Conservation (phyloP, 2,888 invertebrate species). For the Biston stratarius region DNA sequence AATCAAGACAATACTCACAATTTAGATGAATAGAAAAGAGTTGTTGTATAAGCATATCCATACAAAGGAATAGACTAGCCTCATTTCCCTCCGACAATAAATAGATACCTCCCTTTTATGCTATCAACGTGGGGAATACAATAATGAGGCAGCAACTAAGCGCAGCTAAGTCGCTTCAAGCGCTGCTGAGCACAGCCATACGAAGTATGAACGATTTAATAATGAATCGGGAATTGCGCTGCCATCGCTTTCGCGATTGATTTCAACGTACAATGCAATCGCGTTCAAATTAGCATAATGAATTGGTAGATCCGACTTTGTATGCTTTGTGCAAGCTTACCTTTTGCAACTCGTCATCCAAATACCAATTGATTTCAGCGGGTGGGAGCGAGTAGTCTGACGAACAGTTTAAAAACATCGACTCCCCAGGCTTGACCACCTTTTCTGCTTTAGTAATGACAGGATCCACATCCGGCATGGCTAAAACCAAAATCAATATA, state of each 20-base stretch:
- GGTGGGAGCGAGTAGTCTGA: slow-evolving; percentile 80
- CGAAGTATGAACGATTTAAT: slow-evolving; percentile 33
- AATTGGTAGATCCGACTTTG: slow-evolving; percentile 27
- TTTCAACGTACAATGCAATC: slow-evolving; percentile 41
- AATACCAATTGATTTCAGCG: slow-evolving; percentile 82
- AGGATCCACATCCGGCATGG: slow-evolving; percentile 78
- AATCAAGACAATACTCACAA: neutral
- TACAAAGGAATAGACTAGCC: slow-evolving; percentile 15
- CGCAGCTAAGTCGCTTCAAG: slow-evolving; percentile 35
- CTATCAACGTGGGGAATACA: slow-evolving; percentile 18
- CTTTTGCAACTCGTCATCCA: slow-evolving; percentile 80
- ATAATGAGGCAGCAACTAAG: slow-evolving; percentile 35
- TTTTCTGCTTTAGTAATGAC: slow-evolving; percentile 77
- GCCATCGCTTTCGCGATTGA: slow-evolving; percentile 39
- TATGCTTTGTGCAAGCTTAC: slow-evolving; percentile 53
- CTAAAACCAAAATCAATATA: slow-evolving; percentile 68
- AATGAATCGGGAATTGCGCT: slow-evolving; percentile 48
- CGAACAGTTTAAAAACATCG: slow-evolving; percentile 78
- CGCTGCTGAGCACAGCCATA: slow-evolving; percentile 36
- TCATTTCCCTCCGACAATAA: slow-evolving; percentile 11
- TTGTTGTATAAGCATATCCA: slow-evolving; percentile 11
- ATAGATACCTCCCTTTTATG: slow-evolving; percentile 13
- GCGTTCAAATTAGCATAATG: slow-evolving; percentile 45
- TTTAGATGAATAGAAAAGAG: neutral
- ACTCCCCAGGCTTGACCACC: slow-evolving; percentile 78